These are phyloP conservation scores for Drosophila vallismaia DNA, from an alignment of 2,888 invertebrate genomes.

Conservation along the genomic window DNA sequence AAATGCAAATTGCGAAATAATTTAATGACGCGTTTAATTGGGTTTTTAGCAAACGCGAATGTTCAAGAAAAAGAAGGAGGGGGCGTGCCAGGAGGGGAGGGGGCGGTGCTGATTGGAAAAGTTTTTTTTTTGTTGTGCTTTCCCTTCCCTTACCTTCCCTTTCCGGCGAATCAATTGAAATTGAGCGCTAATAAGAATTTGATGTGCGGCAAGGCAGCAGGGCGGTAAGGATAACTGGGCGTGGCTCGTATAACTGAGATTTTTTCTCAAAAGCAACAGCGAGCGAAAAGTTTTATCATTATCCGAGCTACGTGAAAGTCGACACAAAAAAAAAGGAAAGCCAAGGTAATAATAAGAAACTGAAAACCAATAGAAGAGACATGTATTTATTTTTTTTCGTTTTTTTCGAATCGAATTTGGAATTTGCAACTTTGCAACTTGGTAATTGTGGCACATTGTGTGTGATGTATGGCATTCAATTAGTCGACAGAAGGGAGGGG, in stretches of 20 bases:
- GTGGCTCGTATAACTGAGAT: constrained; percentile 47
- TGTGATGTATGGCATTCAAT: constrained; percentile 26
- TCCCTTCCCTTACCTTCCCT: background rate
- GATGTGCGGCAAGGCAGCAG: constrained; percentile 69
- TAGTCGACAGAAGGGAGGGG: background rate
- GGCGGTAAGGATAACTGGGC: constrained; percentile 8
- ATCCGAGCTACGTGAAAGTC: constrained; percentile 54
- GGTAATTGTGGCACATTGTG: too few species aligned
- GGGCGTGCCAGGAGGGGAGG: too few species aligned
- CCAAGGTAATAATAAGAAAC: constrained; percentile 10
- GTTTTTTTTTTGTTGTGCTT: constrained; percentile 42
- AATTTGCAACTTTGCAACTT: constrained; percentile 24
- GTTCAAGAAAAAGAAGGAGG: constrained; percentile 50
- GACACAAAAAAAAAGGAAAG: constrained; percentile 2
- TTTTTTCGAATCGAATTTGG: constrained; percentile 1
- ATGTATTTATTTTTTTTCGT: constrained; percentile 13
- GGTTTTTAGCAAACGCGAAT: constrained; percentile 68
- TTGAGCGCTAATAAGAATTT: constrained; percentile 77
- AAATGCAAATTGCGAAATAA: constrained; percentile 78
- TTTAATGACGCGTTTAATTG: constrained; percentile 78
- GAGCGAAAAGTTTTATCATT: constrained; percentile 71
- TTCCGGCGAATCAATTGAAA: constrained; percentile 68
- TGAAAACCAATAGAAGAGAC: constrained; percentile 2
- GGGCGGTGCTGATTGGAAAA: constrained; percentile 78
- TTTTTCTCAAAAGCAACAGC: constrained; percentile 27